Base-by-base conservation (phyloP, 2,888 invertebrate genomes). In the Agrotis exclamationis region DNA sequence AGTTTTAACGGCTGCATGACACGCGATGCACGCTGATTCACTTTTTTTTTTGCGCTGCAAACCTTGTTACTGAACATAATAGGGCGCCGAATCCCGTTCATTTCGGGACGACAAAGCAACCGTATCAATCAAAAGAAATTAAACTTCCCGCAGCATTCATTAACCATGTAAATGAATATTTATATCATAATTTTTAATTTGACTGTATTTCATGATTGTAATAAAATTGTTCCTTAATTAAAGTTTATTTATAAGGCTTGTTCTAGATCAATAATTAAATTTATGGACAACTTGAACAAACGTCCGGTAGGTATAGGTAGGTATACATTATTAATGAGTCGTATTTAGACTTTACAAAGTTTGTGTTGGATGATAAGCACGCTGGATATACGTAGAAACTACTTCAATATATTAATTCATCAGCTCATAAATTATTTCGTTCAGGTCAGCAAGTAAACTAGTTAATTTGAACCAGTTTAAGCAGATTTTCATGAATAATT, bases 11-110 rank as follows among this genome's bases (percentile, higher is more conserved):
- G 85, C 75, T 48, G 71, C 59, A 63, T 74, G 80, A 77, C 90
- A 91, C 86, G 91, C 87, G 60, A 88, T 79, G 60, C 69, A 62
- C 44, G 70, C 74, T 87, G 76, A 83, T 82, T 79, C 83, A 78
- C 63, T 67, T 65, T 85, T 87, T 85, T 28, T 65, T 87, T 85
- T 84, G 81, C 79, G 28, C 33, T 63, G 72, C 70, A 70, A 74
- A 77, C 74, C 67, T 70, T 74, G 58, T 75, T 79, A 79, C 69
- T 82, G 54, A 75, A 70, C 60, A 58, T 70, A 73, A 70, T 71
- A 67, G 53, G 56, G 56, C 45, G 39, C 39, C 63, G 33, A n/a
- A 39, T 60, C 62, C 60, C 58, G 60, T 62, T 71, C 28, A 60
- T 75, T 81, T 72, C 16, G 60, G 58, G 59, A 48, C 53, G 50